A percentile compares a stretch with the other conserved stretches of the same genome.
phyloP scores from a whole-genome alignment of 2,888 invertebrate genomes.

The Ichneumoninae sp. region DNA sequence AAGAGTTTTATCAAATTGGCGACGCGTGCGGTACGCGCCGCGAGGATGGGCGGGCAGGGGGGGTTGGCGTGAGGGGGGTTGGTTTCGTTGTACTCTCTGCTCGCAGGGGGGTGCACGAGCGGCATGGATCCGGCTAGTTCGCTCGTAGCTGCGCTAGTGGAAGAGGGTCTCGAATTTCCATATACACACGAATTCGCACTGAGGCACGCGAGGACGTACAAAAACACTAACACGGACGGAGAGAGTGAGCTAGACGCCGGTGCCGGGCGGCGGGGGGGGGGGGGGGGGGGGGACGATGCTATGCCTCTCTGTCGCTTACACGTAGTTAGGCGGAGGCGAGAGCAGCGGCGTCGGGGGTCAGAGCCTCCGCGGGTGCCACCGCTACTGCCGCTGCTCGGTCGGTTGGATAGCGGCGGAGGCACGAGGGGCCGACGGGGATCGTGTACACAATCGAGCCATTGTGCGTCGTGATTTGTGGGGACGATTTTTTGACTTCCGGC shows the following conservation, averaged over 20 bases:
- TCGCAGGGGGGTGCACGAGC: slow-evolving; percentile 26
- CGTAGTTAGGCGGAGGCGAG: slow-evolving; percentile 59
- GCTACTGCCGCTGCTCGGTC: slow-evolving; percentile 39
- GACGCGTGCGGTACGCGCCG: slow-evolving; percentile 74
- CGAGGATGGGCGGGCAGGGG: too few species aligned
- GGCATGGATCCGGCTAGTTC: slow-evolving; percentile 64
- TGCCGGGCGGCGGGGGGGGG: slow-evolving; percentile 10
- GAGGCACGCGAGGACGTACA: slow-evolving; percentile 60
- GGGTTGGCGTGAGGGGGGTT: background rate
- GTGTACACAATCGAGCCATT: slow-evolving; percentile 83
- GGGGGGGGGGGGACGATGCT: slow-evolving; percentile 22
- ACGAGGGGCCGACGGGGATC: slow-evolving; percentile 65
- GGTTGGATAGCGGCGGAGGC: slow-evolving; percentile 41
- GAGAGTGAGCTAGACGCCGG: slow-evolving; percentile 58
- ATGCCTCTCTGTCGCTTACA: slow-evolving; percentile 55
- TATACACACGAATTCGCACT: slow-evolving; percentile 74
- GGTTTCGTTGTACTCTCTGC: slow-evolving; percentile 26
- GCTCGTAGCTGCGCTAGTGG: slow-evolving; percentile 62
- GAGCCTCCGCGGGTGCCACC: slow-evolving; percentile 68
- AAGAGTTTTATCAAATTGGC: slow-evolving; percentile 75
- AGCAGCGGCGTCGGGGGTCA: slow-evolving; percentile 72
- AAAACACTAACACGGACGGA: slow-evolving; percentile 64
- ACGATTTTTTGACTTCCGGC: slow-evolving; percentile 83
- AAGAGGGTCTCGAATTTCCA: slow-evolving; percentile 80
- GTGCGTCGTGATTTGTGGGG: slow-evolving; percentile 83